A percentile compares a stretch with the other conserved stretches of the same genome.
Conservation (phyloP, 2,888 invertebrate genomes). For the Mimas tiliae region DNA sequence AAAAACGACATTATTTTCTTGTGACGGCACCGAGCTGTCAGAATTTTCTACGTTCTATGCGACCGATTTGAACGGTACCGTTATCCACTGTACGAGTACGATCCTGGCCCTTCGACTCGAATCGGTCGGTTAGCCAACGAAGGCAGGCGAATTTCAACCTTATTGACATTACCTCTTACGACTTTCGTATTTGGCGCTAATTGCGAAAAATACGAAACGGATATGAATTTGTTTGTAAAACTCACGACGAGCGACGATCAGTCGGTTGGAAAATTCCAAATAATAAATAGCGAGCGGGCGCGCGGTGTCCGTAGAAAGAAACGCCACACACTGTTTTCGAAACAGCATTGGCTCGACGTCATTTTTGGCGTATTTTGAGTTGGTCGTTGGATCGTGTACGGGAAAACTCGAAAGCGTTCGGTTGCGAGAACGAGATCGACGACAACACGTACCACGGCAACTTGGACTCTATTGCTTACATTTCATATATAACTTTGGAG, state of each 20-base stretch:
- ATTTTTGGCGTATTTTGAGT: conserved; percentile 86
- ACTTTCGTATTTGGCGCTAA: conserved; percentile 80
- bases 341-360: conserved; percentile 80
- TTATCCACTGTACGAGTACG: conserved; percentile 38
- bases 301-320: conserved; percentile 74
- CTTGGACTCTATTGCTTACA: conserved; percentile 64
- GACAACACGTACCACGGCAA: conserved; percentile 56
- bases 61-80: conserved; percentile 48
- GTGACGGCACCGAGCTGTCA: conserved; percentile 80
- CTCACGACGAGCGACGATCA: conserved; percentile 77
- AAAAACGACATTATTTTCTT: conserved; percentile 84
- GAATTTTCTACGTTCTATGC: conserved; percentile 76
- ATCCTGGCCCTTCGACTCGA: conserved; percentile 47
- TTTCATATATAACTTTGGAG: conserved; percentile 61
- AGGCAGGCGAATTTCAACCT: conserved; percentile 61
- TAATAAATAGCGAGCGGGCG: conserved; percentile 71
- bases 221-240: conserved; percentile 81
- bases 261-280: conserved; percentile 88
- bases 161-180: conserved; percentile 64
- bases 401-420: conserved; percentile 84
- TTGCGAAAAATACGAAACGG: conserved; percentile 80
- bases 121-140: conserved; percentile 59
- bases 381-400: conserved; percentile 80
- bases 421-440: conserved; percentile 72
- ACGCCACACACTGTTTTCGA: conserved; percentile 83